Evolutionary conservation across 1,140 invertebrate species (phyloP), one percentile per base, ranked within the genome.

Genomic region (Thaumetopoea pityocampa): DNA sequence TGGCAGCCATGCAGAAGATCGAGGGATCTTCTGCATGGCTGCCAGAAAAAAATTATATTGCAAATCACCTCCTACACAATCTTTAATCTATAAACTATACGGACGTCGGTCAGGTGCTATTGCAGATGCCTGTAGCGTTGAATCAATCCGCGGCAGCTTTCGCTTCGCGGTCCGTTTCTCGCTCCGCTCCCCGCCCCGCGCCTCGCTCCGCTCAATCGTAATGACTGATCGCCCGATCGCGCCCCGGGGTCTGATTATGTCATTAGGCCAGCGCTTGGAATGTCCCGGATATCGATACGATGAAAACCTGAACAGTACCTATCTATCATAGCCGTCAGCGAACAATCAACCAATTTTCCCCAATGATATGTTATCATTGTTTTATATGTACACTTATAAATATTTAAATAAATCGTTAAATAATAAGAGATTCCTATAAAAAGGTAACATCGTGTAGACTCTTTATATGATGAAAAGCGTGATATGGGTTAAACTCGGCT

Each of bases 161-260:
- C 38, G 44, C 15, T 43, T 27, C 51, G 53, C 43, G 54, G 46
- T 40, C 50, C 51, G 51, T 53, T 52, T 34, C 49, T 50, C 55
- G 56, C 47, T 43, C 51, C 54, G 51, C 52, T 46, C 35, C 26
- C 17, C 29, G n/a, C n/a, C n/a, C 50, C 51, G 51, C 55, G 51
- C 34, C 49, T 50, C 55, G 56, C 47, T 43, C 51, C 54, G 51
- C 52, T 46, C 35, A 22, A 17, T 12, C 11, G 24, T 49, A 57
- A 71, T 67, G 48, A 71, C 67, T 59, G 51, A 69, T 72, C 65
- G 56, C 29, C 30, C 35, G 45, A 38, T 43, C 53, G 28, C 30
- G 68, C 73, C 65, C 37, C 51, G 37, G 67, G 73, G 52, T 29
- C 10, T 44, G 68, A 71, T 78, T 76, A 78, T 73, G 63, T 68